Evolutionary conservation across 2,113 vertebrate genomes (phyloP).

Genomic region (Psettodes erumei): DNA sequence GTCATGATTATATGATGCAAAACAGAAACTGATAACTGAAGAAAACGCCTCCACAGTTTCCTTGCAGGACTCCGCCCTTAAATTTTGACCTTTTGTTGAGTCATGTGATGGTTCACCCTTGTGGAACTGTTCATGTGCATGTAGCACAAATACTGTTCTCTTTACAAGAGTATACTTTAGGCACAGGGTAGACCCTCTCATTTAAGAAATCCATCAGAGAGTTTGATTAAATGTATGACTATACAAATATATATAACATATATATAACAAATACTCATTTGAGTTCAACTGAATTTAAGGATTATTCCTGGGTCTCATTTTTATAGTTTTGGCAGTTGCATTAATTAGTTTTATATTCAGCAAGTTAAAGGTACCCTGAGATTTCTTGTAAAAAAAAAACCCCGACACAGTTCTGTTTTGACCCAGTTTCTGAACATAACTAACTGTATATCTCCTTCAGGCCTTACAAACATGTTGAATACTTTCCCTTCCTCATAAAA

Average conservation of each 20-base stretch:
- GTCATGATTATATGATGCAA: conserved; percentile 19
- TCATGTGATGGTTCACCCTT: background rate
- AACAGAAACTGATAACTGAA: conserved; percentile 9
- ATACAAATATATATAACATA: too few species aligned
- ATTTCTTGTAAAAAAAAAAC: too few species aligned
- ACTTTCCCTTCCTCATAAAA: background rate
- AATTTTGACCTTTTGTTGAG: too few species aligned
- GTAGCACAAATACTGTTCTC: background rate
- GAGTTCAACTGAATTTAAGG: too few species aligned
- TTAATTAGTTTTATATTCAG: background rate
- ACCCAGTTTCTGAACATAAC: too few species aligned
- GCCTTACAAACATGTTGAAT: too few species aligned
- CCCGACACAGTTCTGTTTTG: too few species aligned
- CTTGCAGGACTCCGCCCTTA: too few species aligned
- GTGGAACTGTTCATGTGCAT: background rate
- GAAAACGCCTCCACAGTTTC: conserved; percentile 23
- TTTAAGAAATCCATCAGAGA: too few species aligned
- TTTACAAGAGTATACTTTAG: background rate
- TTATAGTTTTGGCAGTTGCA: background rate
- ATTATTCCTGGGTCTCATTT: background rate
- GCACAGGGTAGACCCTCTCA: background rate
- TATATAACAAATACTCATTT: too few species aligned
- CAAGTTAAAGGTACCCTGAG: background rate
- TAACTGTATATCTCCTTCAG: too few species aligned
- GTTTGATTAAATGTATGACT: too few species aligned